Evolutionary conservation across 1,140 invertebrate species (phyloP).

Genomic region (Aphelenchoides fujianensis): DNA sequence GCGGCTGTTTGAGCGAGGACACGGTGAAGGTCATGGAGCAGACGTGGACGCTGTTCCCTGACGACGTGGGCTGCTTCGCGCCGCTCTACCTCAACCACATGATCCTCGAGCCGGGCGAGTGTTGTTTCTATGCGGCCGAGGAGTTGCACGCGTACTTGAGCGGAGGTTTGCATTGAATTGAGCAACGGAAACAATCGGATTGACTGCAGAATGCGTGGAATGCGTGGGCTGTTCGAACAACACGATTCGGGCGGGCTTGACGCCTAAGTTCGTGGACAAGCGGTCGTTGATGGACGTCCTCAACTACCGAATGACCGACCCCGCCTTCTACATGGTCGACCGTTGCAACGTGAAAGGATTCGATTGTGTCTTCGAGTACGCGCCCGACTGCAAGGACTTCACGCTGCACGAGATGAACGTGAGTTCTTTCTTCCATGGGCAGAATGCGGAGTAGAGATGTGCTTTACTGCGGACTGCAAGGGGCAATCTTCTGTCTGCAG

Average conservation of each 20-base stretch:
- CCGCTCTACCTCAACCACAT: constrained; percentile 90
- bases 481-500: too few species aligned
- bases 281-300: constrained; percentile 78
- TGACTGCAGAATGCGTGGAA: constrained; percentile 84
- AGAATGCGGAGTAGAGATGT: too few species aligned
- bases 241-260: constrained; percentile 89
- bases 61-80: constrained; percentile 86
- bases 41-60: constrained; percentile 73
- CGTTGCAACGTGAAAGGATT: constrained; percentile 28
- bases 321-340: constrained; percentile 51
- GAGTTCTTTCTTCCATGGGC: too few species aligned
- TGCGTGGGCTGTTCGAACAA: constrained; percentile 99
- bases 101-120: constrained; percentile 80
- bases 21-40: constrained; percentile 63
- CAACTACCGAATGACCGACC: constrained; percentile 71
- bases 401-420: constrained; percentile 54
- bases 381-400: constrained; percentile 59
- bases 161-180: constrained; percentile 72
- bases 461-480: too few species aligned
- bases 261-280: constrained; percentile 89
- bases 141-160: constrained; percentile 91
- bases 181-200: neutral
- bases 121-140: constrained; percentile 84
- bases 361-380: constrained; percentile 50
- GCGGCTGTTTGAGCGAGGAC: constrained; percentile 53